Percentiles rank a stretch among this genome's conserved stretches.
Conservation (phyloP, 2,797 vertebrate species). For the Oreochromis mossambicus region DNA sequence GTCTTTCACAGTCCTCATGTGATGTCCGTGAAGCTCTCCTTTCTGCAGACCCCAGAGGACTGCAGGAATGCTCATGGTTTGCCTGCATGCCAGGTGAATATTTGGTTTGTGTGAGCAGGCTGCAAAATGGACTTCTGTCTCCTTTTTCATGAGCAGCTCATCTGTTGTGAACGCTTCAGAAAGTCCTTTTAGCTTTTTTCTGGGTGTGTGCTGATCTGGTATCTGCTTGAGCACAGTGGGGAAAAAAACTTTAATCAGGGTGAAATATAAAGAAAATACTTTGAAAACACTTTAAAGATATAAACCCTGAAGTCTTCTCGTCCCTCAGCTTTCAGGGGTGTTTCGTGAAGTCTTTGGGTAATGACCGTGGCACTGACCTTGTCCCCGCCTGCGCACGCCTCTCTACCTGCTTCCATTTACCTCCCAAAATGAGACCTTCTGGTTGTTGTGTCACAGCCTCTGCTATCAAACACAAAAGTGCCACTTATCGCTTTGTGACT, state of each 20-base stretch:
- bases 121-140: slow-evolving; percentile 36
- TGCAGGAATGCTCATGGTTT: slow-evolving; percentile 49
- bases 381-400: neutral
- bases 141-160: slow-evolving; percentile 3
- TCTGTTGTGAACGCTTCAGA: neutral
- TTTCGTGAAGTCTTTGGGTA: neutral
- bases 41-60: slow-evolving; percentile 35
- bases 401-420: neutral
- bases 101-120: slow-evolving; percentile 42
- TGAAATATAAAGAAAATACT: neutral
- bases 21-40: slow-evolving; percentile 25
- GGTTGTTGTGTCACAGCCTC: neutral
- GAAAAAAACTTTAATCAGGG: neutral
- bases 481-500: neutral
- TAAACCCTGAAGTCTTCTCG: neutral
- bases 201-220: neutral
- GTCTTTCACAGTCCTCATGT: slow-evolving; percentile 21
- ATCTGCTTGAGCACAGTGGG: rapidly evolving
- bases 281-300: neutral
- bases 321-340: neutral
- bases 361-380: neutral
- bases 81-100: slow-evolving; percentile 34
- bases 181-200: neutral
- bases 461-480: neutral
- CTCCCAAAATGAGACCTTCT: neutral